Base-by-base conservation (phyloP, 2,797 vertebrate species). In the Pipistrellus pygmaeus region DNA sequence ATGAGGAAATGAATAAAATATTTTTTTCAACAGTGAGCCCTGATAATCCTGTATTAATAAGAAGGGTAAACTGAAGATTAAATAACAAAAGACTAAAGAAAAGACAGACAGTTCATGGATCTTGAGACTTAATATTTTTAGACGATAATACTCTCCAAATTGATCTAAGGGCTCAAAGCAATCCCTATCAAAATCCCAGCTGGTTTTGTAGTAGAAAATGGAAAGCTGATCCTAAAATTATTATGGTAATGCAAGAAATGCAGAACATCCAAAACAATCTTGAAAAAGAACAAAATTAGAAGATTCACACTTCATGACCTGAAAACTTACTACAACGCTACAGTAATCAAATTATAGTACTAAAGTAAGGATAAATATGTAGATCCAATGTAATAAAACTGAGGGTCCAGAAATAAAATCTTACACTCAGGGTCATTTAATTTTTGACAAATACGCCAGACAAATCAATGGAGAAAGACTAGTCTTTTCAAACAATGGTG, bases 181-280 rank as follows among this genome's bases (percentile, higher is more conserved):
- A 93, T 44, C 25, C 27, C 18, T 78, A 92, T 46, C 53, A 95
- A 86, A 94, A 90, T 85, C 13, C 23, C 60, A 91, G 21, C 7
- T 86, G n/a, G 32, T 11, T 44, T 93, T 53, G 38, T 90, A 44
- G 7, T 11, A 94, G 64, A 94, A 87, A 95, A 8, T 81, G 51
- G 38, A 91, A 94, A 53, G 44, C n/a, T 89, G 53, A 89, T 75
- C 13, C 44, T 93, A 76, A 94, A 88, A 90, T 90, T 66, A n/a
- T 72, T 78, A 85, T 17, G 21, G 18, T 44, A 76, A 89, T 87
- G 8, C 1, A 78, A 93, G 41, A 25, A 25, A 82, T 46, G 25
- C 4, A 90, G 64, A 90, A 68, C 5, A 93, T 71, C 23, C 48
- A 93, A 89, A 96, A 87, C 11, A 90, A 66, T 75, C 41, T 69